These are phyloP conservation scores for Nestor notabilis DNA, from an alignment of 2,113 vertebrate species.

Conservation along the genomic window DNA sequence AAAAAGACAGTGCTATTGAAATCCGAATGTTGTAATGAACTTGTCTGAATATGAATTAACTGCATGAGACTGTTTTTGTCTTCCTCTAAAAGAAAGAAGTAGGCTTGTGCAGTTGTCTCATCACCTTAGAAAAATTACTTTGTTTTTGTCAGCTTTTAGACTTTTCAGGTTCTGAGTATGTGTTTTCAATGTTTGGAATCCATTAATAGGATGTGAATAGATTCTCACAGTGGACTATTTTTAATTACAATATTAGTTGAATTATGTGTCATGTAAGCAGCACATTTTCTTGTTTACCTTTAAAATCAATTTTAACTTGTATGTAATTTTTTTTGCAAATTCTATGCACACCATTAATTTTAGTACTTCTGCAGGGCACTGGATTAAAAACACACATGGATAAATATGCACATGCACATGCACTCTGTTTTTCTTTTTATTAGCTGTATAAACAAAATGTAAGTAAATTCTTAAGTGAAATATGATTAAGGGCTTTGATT, in stretches of 20 bases:
- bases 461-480: not conserved
- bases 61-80: not conserved
- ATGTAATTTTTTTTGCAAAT: not conserved
- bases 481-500: not conserved
- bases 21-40: not conserved
- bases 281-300: not conserved
- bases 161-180: not conserved
- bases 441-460: not conserved
- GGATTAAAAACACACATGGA: not conserved
- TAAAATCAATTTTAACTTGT: not conserved
- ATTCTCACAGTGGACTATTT: accelerated
- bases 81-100: not conserved
- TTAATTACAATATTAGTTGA: not conserved
- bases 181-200: not conserved
- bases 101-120: not conserved
- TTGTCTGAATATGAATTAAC: not conserved
- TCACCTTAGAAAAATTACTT: not conserved
- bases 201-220: not conserved
- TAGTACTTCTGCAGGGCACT: not conserved
- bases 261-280: not conserved
- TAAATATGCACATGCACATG: not conserved
- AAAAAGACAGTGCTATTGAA: not conserved
- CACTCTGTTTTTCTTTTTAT: not conserved
- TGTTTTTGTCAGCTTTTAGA: not conserved
- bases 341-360: not conserved